Percentiles rank a stretch among this genome's conserved stretches.
These are phyloP conservation scores for Watsonalla cultraria DNA, from an alignment of 2,888 invertebrate species.

Conservation along the genomic window DNA sequence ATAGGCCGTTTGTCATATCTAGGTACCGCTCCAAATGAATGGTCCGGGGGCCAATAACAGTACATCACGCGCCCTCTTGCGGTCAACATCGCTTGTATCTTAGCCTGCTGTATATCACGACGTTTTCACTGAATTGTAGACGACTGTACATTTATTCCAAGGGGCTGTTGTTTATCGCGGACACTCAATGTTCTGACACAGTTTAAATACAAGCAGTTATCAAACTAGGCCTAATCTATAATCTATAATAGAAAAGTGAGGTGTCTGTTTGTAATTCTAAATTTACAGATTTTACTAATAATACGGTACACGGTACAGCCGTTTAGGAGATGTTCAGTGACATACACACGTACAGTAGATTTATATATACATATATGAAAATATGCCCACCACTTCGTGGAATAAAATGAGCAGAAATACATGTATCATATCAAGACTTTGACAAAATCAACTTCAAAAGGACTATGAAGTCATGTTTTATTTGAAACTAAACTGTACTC, in stretches of 20 bases:
- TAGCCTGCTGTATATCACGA: conserved; percentile 24
- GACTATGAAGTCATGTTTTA: too few relatives aligned
- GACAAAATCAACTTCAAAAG: too few relatives aligned
- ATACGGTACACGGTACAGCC: too few relatives aligned
- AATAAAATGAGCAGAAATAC: too few relatives aligned
- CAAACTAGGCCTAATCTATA: not conserved
- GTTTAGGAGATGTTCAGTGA: too few relatives aligned
- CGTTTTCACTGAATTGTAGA: conserved; percentile 33
- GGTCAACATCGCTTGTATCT: conserved; percentile 29
- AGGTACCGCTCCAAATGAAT: conserved; percentile 32
- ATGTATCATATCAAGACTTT: too few relatives aligned
- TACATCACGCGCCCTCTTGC: conserved; percentile 36
- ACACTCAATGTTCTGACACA: conserved; percentile 15
- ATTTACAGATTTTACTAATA: not conserved
- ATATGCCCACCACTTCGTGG: too few relatives aligned
- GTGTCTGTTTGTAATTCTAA: not conserved
- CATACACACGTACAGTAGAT: too few relatives aligned
- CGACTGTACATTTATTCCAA: conserved; percentile 35
- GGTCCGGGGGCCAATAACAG: conserved; percentile 39
- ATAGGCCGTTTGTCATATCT: conserved; percentile 33
- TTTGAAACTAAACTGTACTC: too few relatives aligned
- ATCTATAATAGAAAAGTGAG: not conserved
- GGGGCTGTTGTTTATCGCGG: conserved; percentile 16
- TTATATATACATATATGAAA: too few relatives aligned
- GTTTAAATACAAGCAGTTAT: not conserved